phyloP scores from a whole-genome alignment of 1,140 invertebrate species.

The Phortica variegata region DNA sequence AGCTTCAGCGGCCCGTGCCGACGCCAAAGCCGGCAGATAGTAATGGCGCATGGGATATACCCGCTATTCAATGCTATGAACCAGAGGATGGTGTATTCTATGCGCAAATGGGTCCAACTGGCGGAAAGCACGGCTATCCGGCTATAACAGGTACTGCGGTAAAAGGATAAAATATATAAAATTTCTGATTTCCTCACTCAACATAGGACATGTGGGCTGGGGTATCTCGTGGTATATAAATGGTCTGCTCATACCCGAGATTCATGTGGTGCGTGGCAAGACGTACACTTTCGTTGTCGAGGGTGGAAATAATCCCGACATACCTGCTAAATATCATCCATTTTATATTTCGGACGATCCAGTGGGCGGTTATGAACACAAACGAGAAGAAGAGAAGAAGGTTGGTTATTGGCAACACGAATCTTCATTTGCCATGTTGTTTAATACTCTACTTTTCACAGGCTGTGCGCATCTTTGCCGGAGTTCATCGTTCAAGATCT shows the following conservation, averaged over 20 bases:
- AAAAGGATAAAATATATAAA: not conserved
- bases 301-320: slow-evolving; percentile 76
- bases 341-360: slow-evolving; percentile 95
- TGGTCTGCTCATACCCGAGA: slow-evolving; percentile 88
- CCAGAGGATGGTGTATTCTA: slow-evolving; percentile 88
- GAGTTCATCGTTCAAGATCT: slow-evolving; percentile 66
- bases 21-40: slow-evolving; percentile 66
- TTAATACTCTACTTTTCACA: slow-evolving; percentile 47
- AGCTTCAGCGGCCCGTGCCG: slow-evolving; percentile 57
- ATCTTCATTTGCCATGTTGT: not conserved
- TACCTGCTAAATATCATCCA: slow-evolving; percentile 85
- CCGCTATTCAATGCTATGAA: slow-evolving; percentile 83
- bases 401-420: slow-evolving; percentile 57
- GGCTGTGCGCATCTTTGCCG: slow-evolving; percentile 80
- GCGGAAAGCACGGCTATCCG: slow-evolving; percentile 81
- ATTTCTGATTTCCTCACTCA: not conserved
- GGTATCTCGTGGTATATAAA: slow-evolving; percentile 92
- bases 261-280: slow-evolving; percentile 85
- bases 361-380: slow-evolving; percentile 85
- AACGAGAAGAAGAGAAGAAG: slow-evolving; percentile 78
- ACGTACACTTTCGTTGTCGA: slow-evolving; percentile 91
- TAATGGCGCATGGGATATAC: slow-evolving; percentile 76
- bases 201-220: slow-evolving; percentile 84
- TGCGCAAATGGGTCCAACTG: slow-evolving; percentile 88
- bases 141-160: slow-evolving; percentile 73